Conservation (phyloP, 1,140 invertebrate species). For the Dinoponera quadriceps region DNA sequence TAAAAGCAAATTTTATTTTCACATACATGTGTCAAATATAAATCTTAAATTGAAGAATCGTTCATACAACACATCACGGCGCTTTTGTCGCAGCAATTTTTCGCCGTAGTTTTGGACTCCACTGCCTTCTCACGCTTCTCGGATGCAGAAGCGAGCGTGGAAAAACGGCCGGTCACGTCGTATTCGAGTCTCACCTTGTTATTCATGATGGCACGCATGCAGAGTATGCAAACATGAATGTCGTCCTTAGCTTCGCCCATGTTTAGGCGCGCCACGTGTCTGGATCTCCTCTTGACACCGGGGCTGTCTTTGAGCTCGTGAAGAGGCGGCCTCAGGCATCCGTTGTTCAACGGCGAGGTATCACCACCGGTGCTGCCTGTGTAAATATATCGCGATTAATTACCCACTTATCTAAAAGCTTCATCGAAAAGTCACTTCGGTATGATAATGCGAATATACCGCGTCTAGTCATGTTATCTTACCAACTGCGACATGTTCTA, state of each 20-base stretch:
- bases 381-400: constrained; percentile 15
- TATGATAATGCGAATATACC: no score
- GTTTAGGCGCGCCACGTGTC: constrained; percentile 95
- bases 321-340: constrained; percentile 87
- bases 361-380: constrained; percentile 79
- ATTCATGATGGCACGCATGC: constrained; percentile 99
- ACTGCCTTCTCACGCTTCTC: background rate
- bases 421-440: background rate
- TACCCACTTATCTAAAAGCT: constrained; percentile 1
- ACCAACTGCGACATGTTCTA: no score
- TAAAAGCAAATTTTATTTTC: no score
- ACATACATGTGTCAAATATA: no score
- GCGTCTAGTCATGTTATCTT: no score
- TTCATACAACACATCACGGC: no score
- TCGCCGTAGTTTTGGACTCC: background rate
- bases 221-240: constrained; percentile 99
- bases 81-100: no score
- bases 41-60: no score
- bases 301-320: constrained; percentile 89
- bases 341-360: constrained; percentile 84
- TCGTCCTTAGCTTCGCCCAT: constrained; percentile 99
- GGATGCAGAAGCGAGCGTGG: background rate
- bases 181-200: constrained; percentile 92
- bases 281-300: constrained; percentile 90
- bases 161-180: background rate